A percentile compares a stretch with the other conserved stretches of the same genome.
Conservation (phyloP, 2,113 vertebrate genomes). For the Dasyprocta punctata region DNA sequence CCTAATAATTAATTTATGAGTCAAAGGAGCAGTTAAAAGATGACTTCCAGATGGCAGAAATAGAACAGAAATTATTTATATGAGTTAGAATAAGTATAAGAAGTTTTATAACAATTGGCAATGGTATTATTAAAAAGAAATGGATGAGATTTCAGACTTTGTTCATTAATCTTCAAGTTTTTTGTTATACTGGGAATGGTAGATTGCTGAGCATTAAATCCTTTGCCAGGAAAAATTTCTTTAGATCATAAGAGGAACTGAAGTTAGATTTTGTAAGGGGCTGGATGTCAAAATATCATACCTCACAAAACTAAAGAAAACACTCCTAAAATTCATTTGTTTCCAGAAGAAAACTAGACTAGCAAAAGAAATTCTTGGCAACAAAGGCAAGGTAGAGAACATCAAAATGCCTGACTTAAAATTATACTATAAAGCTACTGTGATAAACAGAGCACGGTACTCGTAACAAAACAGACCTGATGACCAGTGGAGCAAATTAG, state of each 20-base stretch:
- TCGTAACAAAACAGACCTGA: not conserved
- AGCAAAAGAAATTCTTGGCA: not conserved
- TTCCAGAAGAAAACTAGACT: not conserved
- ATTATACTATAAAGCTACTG: not conserved
- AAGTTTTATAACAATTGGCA: not conserved
- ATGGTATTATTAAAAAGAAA: not conserved
- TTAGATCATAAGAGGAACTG: not conserved
- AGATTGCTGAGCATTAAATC: not conserved
- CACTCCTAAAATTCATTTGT: not conserved
- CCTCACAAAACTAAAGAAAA: not conserved
- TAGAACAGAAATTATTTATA: constrained; percentile 1
- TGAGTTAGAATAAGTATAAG: not conserved
- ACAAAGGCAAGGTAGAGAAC: not conserved
- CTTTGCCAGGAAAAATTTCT: not conserved
- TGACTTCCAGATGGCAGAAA: not conserved
- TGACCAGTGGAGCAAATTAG: not conserved
- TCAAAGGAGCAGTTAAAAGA: not conserved
- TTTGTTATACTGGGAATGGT: not conserved
- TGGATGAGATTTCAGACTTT: not conserved
- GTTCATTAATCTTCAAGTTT: not conserved
- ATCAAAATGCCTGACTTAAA: not conserved
- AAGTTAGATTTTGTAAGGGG: not conserved
- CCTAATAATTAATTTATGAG: constrained; percentile 1
- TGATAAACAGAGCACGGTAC: not conserved
- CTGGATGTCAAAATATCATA: not conserved